These are phyloP conservation scores for Coelogynopora nodosa DNA, from an alignment of 2,888 invertebrate species.

Conservation along the genomic window DNA sequence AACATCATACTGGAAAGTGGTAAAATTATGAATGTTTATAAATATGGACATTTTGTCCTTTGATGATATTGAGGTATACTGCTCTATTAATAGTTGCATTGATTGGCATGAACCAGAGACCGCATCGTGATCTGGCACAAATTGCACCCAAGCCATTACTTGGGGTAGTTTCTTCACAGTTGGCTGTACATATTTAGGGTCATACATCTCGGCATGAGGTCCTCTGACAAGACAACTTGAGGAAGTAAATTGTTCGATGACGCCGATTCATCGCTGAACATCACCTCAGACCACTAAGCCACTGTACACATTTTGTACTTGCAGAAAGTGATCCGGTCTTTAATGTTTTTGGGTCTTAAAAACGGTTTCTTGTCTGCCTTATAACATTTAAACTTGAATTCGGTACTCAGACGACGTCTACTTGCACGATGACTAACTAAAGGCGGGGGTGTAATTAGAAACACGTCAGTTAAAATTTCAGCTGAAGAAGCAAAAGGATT, in stretches of 20 bases:
- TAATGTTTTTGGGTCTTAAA: constrained; percentile 16
- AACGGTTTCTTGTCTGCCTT: neutral
- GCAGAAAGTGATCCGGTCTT: constrained; percentile 15
- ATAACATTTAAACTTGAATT: neutral
- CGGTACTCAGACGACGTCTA: constrained; percentile 22
- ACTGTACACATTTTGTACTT: constrained; percentile 16
- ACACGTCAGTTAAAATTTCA: neutral
- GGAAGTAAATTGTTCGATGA: neutral
- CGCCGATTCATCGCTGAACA: constrained; percentile 29
- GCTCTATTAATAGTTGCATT: constrained; percentile 9
- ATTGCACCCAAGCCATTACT: constrained; percentile 34
- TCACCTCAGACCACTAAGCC: constrained; percentile 10
- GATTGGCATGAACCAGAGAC: constrained; percentile 22
- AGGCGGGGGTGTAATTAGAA: neutral
- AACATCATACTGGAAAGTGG: neutral
- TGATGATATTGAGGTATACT: constrained; percentile 26
- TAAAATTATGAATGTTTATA: neutral
- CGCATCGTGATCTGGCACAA: neutral
- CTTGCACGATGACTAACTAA: neutral
- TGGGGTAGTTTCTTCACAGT: neutral
- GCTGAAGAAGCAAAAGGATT: constrained; percentile 8
- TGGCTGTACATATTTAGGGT: neutral
- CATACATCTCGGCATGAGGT: constrained; percentile 2
- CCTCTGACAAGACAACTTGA: neutral
- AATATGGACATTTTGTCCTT: constrained; percentile 26